Evolutionary conservation across 2,888 invertebrate genomes (phyloP).

Genomic region (Nymphalis urticae): DNA sequence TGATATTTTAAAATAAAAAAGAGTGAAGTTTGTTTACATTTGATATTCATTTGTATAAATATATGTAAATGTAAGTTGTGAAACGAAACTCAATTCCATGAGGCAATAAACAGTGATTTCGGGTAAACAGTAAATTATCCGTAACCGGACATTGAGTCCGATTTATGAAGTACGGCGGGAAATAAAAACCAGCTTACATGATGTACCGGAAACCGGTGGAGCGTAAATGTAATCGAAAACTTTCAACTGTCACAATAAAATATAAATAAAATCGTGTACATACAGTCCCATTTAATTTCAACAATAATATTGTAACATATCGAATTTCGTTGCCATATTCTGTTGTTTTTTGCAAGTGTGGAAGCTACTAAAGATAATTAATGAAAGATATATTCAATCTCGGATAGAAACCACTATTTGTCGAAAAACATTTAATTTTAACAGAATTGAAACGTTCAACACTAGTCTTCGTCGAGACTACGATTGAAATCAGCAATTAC

Average conservation of each 20-base stretch:
- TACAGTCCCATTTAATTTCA: neutral
- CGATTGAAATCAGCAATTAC: too few relatives aligned
- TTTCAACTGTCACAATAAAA: slow-evolving; percentile 2
- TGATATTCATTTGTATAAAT: neutral
- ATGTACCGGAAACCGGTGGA: slow-evolving; percentile 30
- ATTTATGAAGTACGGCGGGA: slow-evolving; percentile 56
- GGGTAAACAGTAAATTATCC: slow-evolving; percentile 31
- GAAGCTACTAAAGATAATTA: too few relatives aligned
- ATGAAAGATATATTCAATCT: too few relatives aligned
- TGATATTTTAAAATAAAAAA: too few relatives aligned
- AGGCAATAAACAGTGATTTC: slow-evolving; percentile 26
- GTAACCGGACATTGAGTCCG: slow-evolving; percentile 50
- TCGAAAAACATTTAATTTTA: too few relatives aligned
- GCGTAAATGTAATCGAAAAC: slow-evolving; percentile 31
- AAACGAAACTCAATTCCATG: slow-evolving; percentile 13
- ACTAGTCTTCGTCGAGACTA: too few relatives aligned
- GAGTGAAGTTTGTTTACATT: too few relatives aligned
- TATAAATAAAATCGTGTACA: neutral
- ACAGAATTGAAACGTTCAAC: too few relatives aligned
- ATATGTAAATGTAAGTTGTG: neutral
- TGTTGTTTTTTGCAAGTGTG: too few relatives aligned
- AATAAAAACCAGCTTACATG: slow-evolving; percentile 54
- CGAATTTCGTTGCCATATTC: too few relatives aligned
- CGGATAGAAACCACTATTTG: too few relatives aligned
- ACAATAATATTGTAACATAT: too few relatives aligned